Evolutionary conservation across 2,888 invertebrate genomes (phyloP).

Genomic region (Papilio protenor): DNA sequence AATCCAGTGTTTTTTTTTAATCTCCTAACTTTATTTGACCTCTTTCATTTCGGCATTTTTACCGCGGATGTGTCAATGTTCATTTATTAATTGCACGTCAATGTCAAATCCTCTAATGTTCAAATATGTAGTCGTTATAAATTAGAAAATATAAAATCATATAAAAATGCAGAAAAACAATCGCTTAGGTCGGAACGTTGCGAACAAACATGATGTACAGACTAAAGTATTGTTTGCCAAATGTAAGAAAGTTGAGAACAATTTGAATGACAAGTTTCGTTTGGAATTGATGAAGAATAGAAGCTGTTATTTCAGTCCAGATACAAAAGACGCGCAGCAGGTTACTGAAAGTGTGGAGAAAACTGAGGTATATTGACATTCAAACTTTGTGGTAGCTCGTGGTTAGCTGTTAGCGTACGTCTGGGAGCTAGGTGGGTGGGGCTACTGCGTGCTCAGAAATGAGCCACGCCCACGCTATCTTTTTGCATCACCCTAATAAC

Average conservation of each 20-base stretch:
- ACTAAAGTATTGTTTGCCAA: conserved; percentile 32
- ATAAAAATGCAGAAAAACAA: conserved; percentile 34
- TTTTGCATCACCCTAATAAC: too few species aligned
- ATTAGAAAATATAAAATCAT: conserved; percentile 7
- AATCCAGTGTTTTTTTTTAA: neutral
- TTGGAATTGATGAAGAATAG: conserved; percentile 54
- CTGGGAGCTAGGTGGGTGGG: too few species aligned
- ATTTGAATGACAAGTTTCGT: conserved; percentile 18
- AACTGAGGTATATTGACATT: conserved; percentile 32
- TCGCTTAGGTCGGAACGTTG: conserved; percentile 3
- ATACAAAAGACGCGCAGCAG: conserved; percentile 57
- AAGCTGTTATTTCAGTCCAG: conserved; percentile 60
- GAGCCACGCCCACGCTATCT: too few species aligned
- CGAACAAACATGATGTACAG: conserved; percentile 21
- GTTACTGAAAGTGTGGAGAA: conserved; percentile 47
- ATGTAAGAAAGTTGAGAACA: conserved; percentile 26
- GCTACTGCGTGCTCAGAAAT: too few species aligned
- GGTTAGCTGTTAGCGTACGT: neutral
- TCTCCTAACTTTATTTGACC: neutral
- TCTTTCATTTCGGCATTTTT: neutral
- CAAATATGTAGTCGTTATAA: conserved; percentile 26
- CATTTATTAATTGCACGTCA: neutral
- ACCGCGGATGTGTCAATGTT: neutral
- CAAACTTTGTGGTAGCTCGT: neutral
- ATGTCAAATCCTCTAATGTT: conserved; percentile 11